Evolutionary conservation across 2,113 vertebrate species (phyloP), one percentile per base, ranked within the genome.

Genomic region (Promerops cafer): DNA sequence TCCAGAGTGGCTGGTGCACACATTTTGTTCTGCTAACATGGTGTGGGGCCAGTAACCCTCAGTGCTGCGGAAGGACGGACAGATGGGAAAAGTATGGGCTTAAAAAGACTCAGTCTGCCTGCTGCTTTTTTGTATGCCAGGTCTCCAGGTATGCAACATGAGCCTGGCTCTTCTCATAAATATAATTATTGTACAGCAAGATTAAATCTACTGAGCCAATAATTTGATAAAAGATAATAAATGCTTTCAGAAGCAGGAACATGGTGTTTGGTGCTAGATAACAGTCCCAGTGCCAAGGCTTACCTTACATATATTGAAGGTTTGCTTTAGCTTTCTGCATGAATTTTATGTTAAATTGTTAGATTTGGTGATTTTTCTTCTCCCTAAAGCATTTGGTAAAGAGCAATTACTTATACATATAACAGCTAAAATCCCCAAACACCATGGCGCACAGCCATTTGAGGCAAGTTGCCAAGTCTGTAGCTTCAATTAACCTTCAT

Each of bases 401-500:
- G 92, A 90, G 87, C 93, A 93, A 94, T 96, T 96, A 96, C 94
- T 97, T 96, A 96, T 40, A 88, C 90, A 52, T 90, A 90, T 56
- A 96, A 96, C 85, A 93, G 91, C 93, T 88, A 93, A 96, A 97
- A 94, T 95, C 95, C 93, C 92, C 79, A 94, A 93, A 92, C 94
- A 86, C 92, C 52, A 57, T 94, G 95, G 95, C 94, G 81, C 47
- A 35, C 64, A 93, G 95, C 89, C 94, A 96, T 96, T 19, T 96
- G 87, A 93, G 94, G 94, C 96, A 96, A 87, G 45, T 88, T 96
- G 95, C 96, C 96, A 97, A 96, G 89, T 90, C 75, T 94, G 92
- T 93, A 94, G 92, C 96, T 96, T 93, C 95, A 96, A 96, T 97
- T 96, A 96, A 97, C 95, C 95, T 97, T 96, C 96, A 96, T 93